Evolutionary conservation across 2,113 vertebrate genomes (phyloP).

Genomic region (Pristiophorus japonicus): DNA sequence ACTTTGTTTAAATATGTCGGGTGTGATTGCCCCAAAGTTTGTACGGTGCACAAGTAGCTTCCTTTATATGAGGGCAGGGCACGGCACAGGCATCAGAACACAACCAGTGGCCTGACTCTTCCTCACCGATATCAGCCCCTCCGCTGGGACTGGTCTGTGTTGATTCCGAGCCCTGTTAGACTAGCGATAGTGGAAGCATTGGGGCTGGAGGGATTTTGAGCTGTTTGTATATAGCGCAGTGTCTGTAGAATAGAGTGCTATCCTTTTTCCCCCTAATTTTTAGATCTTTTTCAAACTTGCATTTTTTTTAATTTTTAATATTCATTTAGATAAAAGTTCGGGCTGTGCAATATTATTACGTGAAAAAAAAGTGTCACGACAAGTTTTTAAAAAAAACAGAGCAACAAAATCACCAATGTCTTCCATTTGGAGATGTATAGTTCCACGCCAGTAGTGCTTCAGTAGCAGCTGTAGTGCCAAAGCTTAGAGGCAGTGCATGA

Average conservation of each 20-base stretch:
- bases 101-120: background rate
- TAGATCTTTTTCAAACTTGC: slow-evolving; percentile 18
- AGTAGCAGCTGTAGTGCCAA: slow-evolving; percentile 82
- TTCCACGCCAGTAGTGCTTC: slow-evolving; percentile 88
- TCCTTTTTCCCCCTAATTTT: background rate
- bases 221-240: slow-evolving; percentile 25
- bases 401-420: slow-evolving; percentile 99
- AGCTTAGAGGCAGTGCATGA: slow-evolving; percentile 88
- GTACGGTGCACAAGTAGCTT: background rate
- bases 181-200: background rate
- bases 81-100: background rate
- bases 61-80: background rate
- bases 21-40: background rate
- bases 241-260: slow-evolving; percentile 23
- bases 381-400: slow-evolving; percentile 86
- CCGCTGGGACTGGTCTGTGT: background rate
- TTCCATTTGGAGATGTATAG: slow-evolving; percentile 99
- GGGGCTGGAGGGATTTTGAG: background rate
- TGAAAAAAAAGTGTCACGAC: slow-evolving; percentile 94
- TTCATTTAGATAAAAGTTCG: slow-evolving; percentile 31
- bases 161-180: background rate
- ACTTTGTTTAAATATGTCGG: background rate
- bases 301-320: slow-evolving; percentile 33
- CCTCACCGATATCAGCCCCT: background rate
- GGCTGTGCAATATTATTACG: slow-evolving; percentile 48